These are phyloP conservation scores for Willisornis vidua DNA, from an alignment of 2,113 vertebrate genomes.

Conservation along the genomic window DNA sequence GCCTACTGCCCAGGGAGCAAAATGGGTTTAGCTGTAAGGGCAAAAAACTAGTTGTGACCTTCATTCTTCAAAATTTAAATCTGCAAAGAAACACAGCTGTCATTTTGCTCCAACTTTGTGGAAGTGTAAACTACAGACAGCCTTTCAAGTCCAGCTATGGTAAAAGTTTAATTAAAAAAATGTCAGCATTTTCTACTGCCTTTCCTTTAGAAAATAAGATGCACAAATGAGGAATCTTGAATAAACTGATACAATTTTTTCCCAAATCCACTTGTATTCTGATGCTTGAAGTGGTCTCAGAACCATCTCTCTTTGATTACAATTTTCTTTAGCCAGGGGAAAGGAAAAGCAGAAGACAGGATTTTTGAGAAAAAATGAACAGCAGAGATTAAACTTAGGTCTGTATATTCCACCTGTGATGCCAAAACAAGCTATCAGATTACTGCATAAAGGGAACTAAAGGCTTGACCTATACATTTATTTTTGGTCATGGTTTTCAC, in stretches of 20 bases:
- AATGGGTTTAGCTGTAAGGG: not conserved
- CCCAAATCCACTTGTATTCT: not conserved
- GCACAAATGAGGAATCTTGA: not conserved
- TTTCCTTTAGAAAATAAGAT: not conserved
- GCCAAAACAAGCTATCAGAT: conserved; percentile 44
- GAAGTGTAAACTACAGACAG: not conserved
- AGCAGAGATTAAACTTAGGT: not conserved
- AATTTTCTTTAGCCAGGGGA: not conserved
- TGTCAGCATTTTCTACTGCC: not conserved
- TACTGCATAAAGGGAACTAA: not conserved
- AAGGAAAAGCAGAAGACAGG: not conserved
- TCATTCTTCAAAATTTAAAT: not conserved
- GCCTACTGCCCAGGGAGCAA: not conserved
- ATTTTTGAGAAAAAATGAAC: conserved; percentile 7
- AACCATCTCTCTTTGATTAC: not conserved
- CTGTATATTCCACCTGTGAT: not conserved
- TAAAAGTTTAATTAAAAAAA: not conserved
- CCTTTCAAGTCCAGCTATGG: not conserved
- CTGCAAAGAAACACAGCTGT: not conserved
- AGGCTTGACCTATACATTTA: conserved; percentile 19
- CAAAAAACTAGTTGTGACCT: not conserved
- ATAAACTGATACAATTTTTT: not conserved
- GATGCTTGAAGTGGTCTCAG: not conserved
- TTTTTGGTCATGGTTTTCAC: conserved; percentile 17
- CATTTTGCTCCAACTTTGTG: not conserved